These are phyloP conservation scores for Otus scops DNA, from an alignment of 2,797 vertebrate species.

Conservation along the genomic window DNA sequence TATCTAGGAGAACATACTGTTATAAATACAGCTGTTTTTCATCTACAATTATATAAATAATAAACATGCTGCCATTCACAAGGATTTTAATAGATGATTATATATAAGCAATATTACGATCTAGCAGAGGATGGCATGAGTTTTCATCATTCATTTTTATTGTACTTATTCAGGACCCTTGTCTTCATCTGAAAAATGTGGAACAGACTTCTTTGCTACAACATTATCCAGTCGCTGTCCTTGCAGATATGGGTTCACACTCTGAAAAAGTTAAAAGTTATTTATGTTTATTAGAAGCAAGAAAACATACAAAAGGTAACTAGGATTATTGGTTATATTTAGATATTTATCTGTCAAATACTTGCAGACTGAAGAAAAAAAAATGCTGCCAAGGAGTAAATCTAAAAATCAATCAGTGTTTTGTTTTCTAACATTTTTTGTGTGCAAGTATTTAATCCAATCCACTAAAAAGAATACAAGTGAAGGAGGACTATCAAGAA, in stretches of 20 bases:
- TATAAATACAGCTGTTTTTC: conserved; percentile 72
- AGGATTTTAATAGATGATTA: conserved; percentile 56
- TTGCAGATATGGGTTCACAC: conserved; percentile 91
- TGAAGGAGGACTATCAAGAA: neutral
- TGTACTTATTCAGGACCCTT: conserved; percentile 70
- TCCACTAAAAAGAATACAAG: neutral
- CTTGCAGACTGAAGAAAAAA: neutral
- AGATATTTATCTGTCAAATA: neutral
- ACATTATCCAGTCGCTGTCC: conserved; percentile 94
- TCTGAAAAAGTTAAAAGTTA: conserved; percentile 78
- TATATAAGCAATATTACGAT: conserved; percentile 30
- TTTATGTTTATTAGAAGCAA: neutral
- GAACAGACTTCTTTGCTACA: conserved; percentile 97
- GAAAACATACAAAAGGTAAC: neutral
- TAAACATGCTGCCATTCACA: conserved; percentile 73
- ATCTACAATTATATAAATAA: conserved; percentile 68
- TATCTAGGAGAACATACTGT: conserved; percentile 64
- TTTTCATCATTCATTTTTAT: conserved; percentile 48
- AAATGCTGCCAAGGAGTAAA: neutral
- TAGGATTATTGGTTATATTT: neutral
- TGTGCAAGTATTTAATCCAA: neutral
- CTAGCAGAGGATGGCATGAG: neutral
- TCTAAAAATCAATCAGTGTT: neutral
- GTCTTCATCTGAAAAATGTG: conserved; percentile 92
- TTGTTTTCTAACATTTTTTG: neutral